These are phyloP conservation scores for Lutraria rhynchaena DNA, from an alignment of 1,140 invertebrate species.

Conservation along the genomic window DNA sequence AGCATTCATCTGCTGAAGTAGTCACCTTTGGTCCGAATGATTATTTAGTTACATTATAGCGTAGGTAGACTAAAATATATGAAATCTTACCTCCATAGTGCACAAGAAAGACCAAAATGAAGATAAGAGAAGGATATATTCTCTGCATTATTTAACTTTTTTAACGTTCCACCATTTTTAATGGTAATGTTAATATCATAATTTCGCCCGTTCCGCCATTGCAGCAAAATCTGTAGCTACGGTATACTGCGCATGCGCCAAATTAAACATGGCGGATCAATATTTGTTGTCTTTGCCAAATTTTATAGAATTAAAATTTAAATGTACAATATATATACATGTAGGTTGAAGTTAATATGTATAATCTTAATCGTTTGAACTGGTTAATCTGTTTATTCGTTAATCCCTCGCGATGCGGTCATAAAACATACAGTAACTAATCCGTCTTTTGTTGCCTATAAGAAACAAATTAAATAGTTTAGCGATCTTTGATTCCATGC, in stretches of 20 bases:
- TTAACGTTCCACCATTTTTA: conserved; percentile 28
- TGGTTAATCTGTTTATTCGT: conserved; percentile 8
- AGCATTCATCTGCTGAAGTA: no score
- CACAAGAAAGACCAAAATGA: not conserved
- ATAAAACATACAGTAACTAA: no score
- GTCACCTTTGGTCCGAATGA: no score
- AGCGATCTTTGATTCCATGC: no score
- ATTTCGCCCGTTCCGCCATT: conserved; percentile 19
- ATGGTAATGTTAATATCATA: not conserved
- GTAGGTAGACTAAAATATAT: no score
- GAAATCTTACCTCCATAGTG: conserved; percentile 34
- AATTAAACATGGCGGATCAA: not conserved
- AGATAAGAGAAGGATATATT: not conserved
- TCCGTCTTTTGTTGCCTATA: no score
- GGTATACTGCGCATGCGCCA: conserved; percentile 40
- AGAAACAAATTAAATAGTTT: no score
- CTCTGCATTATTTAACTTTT: conserved; percentile 15
- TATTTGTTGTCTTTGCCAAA: no score
- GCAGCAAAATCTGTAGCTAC: conserved; percentile 27
- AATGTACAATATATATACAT: no score
- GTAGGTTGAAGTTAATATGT: no score
- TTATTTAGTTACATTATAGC: no score
- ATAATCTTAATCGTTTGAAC: conserved; percentile 27
- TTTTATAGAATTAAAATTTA: no score
- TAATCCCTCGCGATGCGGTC: conserved; percentile 12